These are phyloP conservation scores for Abrostola tripartita DNA, from an alignment of 2,888 invertebrate genomes.

Conservation along the genomic window DNA sequence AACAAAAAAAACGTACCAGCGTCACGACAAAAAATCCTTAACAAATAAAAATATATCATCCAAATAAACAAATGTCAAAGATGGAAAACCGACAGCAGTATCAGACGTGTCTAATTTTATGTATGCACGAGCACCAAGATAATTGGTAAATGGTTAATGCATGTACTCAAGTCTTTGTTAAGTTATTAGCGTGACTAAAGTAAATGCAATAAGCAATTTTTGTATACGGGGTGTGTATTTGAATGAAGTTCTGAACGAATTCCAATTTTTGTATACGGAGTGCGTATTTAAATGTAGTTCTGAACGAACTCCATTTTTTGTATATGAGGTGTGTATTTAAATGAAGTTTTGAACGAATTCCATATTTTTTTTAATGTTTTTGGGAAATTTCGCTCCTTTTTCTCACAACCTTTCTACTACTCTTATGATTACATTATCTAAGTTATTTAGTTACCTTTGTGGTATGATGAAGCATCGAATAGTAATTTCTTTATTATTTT, in stretches of 20 bases:
- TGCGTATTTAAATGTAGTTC: no score
- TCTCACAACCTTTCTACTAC: no score
- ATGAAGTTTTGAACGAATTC: conserved; percentile 1
- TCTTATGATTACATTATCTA: no score
- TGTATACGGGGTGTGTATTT: conserved; percentile 8
- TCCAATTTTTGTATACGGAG: no score
- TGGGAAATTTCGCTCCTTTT: not conserved
- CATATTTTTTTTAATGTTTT: conserved; percentile 4
- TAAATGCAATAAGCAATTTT: conserved; percentile 11
- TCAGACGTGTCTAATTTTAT: conserved; percentile 37
- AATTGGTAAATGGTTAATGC: conserved; percentile 6
- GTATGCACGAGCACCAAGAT: conserved; percentile 10
- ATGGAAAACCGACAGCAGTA: conserved; percentile 3
- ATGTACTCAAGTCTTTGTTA: conserved; percentile 20
- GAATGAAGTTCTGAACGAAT: conserved; percentile 1
- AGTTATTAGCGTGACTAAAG: conserved; percentile 29
- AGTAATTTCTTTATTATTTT: no score
- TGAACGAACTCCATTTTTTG: no score
- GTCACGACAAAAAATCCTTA: not conserved
- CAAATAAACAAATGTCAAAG: conserved; percentile 5
- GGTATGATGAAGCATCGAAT: no score
- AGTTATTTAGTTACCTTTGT: no score
- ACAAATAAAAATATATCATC: not conserved
- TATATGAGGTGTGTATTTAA: conserved; percentile 8
- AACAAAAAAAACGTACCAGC: not conserved